Conservation (phyloP, 2,797 vertebrate species). For the Silurus lanzhouensis region DNA sequence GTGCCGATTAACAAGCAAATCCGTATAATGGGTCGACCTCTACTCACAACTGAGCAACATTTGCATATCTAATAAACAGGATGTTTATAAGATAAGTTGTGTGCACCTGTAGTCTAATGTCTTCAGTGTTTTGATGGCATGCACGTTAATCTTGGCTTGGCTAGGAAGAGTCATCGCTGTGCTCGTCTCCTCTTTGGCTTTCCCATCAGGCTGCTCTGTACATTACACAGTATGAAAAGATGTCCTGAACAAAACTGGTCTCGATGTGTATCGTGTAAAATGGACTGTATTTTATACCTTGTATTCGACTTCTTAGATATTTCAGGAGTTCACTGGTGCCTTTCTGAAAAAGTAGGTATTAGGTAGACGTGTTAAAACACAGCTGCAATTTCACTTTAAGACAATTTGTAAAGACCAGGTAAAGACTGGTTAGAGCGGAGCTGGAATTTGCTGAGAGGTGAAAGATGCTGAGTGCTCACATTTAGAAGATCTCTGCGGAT, state of each 20-base stretch:
- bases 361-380: neutral
- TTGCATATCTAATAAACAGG: neutral
- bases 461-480: constrained; percentile 68
- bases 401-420: neutral
- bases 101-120: constrained; percentile 84
- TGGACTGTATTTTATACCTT: constrained; percentile 75
- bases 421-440: neutral
- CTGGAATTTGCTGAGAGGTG: neutral
- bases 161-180: constrained; percentile 94
- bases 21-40: no score
- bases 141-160: constrained; percentile 80
- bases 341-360: constrained; percentile 74
- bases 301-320: constrained; percentile 87
- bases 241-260: neutral
- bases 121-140: constrained; percentile 82
- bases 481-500: constrained; percentile 90
- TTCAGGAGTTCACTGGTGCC: constrained; percentile 92
- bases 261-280: neutral
- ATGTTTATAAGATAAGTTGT: neutral
- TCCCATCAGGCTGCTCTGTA: constrained; percentile 72
- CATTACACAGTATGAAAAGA: constrained; percentile 36
- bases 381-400: neutral
- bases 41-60: neutral
- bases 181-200: constrained; percentile 58
- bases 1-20: no score